These are phyloP conservation scores for Anneissia japonica DNA, from an alignment of 35 echinoderm and acorn worm species.

Conservation along the genomic window DNA sequence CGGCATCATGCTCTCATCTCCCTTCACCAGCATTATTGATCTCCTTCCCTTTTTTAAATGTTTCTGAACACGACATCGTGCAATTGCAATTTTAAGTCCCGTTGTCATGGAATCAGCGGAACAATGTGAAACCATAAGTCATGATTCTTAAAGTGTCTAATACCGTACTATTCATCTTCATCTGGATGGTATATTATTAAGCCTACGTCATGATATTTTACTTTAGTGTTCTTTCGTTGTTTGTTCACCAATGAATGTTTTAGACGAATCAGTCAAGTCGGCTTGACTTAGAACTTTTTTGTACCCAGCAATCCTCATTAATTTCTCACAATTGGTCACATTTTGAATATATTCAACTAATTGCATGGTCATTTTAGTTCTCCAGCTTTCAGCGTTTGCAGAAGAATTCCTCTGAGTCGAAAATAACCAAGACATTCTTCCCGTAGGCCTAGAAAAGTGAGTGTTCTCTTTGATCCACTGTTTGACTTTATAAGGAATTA, in stretches of 20 bases:
- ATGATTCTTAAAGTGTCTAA: too few relatives aligned
- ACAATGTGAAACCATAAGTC: too few relatives aligned
- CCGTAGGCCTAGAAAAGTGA: background rate
- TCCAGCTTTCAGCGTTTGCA: background rate
- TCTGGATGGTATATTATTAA: too few relatives aligned
- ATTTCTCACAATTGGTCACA: background rate
- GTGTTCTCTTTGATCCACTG: background rate
- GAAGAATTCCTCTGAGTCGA: background rate
- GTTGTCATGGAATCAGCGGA: too few relatives aligned
- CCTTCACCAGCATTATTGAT: too few relatives aligned
- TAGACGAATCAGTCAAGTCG: background rate
- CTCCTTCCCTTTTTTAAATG: too few relatives aligned
- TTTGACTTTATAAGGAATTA: background rate
- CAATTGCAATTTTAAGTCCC: too few relatives aligned
- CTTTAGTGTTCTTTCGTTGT: background rate
- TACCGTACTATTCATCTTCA: too few relatives aligned
- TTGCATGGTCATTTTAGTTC: background rate
- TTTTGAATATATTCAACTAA: background rate
- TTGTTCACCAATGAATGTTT: background rate
- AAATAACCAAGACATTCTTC: background rate
- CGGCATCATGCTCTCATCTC: too few relatives aligned
- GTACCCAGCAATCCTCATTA: background rate
- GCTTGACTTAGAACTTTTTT: background rate
- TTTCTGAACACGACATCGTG: too few relatives aligned
- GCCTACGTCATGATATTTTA: background rate